Evolutionary conservation across 2,113 vertebrate genomes (phyloP), one percentile per base, ranked within the genome.

Genomic region (Phyllostomus hastatus): DNA sequence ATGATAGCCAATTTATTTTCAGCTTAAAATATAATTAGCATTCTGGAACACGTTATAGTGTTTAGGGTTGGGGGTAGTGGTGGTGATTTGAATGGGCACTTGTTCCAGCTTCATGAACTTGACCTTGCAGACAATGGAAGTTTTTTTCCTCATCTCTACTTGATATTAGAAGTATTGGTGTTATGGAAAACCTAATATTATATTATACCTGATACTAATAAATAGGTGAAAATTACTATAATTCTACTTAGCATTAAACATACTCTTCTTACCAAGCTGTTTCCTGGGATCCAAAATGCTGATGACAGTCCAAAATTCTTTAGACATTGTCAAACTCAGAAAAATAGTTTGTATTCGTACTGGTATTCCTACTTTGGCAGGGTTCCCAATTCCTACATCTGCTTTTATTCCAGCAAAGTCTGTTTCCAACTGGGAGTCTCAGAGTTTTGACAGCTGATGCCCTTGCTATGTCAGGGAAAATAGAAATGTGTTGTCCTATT

Each of bases 321-420:
- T 82, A 95, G 43, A 59, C 20, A 84, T 35, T 95, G 43, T 96
- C 88, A 90, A 84, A 70, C 35, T 83, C 75, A 95, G 70, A 91
- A 95, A 97, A 95, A 80, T 85, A 93, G 81, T 95, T 94, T 88
- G n/a, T 84, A 88, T 97, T 97, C 57, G 61, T 91, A 88, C 33
- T 95, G 50, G 24, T 90, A 92, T 87, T 95, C 96, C 43, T 72
- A 5, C 69, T 90, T 92, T 95, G 96, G 95, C 94, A 96, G 50
- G 76, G 31, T 64, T 75, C 80, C 80, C 9, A 48, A 24, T 72
- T 69, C 35, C 67, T 90, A 54, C 70, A 96, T 95, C 70, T 94
- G 94, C 61, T 92, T 95, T 80, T 91, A 81, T 69, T 88, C 93
- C 54, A 81, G 52, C n/a, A 85, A 88, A 95, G n/a, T 64, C n/a